Base-by-base conservation (phyloP, 2,888 invertebrate species). In the Eulithis prunata region DNA sequence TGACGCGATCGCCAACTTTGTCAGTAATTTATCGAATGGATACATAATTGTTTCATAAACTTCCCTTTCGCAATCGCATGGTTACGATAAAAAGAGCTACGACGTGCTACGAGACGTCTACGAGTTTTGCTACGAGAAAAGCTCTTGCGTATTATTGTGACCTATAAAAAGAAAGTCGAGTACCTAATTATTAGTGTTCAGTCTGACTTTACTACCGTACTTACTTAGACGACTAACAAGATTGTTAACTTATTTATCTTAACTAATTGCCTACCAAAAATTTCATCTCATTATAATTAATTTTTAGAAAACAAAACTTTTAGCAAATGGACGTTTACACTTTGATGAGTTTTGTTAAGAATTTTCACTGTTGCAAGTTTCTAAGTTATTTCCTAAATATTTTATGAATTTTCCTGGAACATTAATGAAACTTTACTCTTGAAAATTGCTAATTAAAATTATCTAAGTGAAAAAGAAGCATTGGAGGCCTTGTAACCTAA, bases 301-400 rank as follows among this genome's bases (percentile, higher is more conserved):
- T 52, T 59, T 38, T 51, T 32, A 49, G 28, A 28, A 32, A 60
- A 13, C 10, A 41, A 60, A 41, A 55, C n/a, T 55, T 61, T 47
- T 14, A 54, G 47, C n/a, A 41, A 61, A 61, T 54, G 55, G 47
- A 55, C 47, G 61, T 54, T 54, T 13, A 61, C n/a, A 57, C 51
- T 52, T 62, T 56, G 62, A 56, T 51, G 62, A 62, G 43, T 52
- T 62, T 57, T 32, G 56, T 45, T 49, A 55, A 49, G 55, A 49
- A 61, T 62, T 56, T 41, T 61, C 36, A 3, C 5, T 51, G 14
- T 60, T 46, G 43, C 56, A 41, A 62, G 51, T 52, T 62, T 12
- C 11, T 54, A 53, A 55, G 61, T 36, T 41, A 45, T 57, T 62
- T 45, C 56, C n/a, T n/a, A 56, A 62, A 62, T 57, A 46, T 57